phyloP scores from a whole-genome alignment of 2,797 vertebrate species.

The Macrochelys suwanniensis region DNA sequence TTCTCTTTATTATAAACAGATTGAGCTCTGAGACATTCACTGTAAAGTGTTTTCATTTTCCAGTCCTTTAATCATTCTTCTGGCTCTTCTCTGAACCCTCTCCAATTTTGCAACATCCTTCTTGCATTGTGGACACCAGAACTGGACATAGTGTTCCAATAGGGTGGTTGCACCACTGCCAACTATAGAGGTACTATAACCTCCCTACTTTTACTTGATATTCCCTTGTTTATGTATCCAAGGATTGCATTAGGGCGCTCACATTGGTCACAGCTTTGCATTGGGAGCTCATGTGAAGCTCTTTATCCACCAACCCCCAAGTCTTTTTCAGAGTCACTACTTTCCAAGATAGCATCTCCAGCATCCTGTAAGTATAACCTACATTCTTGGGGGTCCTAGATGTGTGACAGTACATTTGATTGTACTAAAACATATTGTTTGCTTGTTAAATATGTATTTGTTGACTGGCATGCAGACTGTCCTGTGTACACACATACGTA shows the following conservation, averaged over 20 bases:
- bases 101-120: slow-evolving; percentile 15
- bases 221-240: background rate
- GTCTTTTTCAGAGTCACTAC: background rate
- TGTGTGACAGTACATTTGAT: background rate
- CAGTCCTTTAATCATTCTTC: background rate
- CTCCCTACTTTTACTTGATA: background rate
- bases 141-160: rapidly evolving
- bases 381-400: background rate
- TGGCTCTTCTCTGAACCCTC: background rate
- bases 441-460: slow-evolving; percentile 15
- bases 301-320: background rate
- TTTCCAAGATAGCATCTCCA: background rate
- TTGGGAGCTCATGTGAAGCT: background rate
- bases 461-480: background rate
- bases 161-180: background rate
- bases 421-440: background rate
- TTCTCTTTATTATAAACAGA: background rate
- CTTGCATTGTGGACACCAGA: background rate
- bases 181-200: background rate
- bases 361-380: background rate
- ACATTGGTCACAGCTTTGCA: background rate
- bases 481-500: background rate
- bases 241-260: background rate
- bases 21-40: background rate
- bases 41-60: background rate